A percentile compares a stretch with the other conserved stretches of the same genome.
phyloP scores from a whole-genome alignment of 2,113 vertebrate genomes.

The Benitochromis conjunctus region DNA sequence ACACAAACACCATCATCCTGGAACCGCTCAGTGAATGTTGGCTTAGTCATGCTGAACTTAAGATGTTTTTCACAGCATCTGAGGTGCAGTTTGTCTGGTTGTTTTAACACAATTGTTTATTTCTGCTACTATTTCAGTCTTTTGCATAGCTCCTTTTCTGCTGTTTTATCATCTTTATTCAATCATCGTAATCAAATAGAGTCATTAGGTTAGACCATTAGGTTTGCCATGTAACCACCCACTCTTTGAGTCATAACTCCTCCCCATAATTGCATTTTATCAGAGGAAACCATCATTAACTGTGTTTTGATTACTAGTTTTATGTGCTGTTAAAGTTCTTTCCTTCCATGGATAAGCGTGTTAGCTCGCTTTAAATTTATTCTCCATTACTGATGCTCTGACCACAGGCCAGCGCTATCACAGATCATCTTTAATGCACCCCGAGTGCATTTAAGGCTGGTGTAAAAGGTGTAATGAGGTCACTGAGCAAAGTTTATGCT shows the following conservation, averaged over 20 bases:
- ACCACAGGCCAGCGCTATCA: background rate
- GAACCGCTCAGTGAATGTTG: background rate
- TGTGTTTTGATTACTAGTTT: conserved; percentile 6
- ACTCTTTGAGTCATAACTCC: background rate
- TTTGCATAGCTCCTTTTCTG: conserved; percentile 6
- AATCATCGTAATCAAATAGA: background rate
- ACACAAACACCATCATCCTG: background rate
- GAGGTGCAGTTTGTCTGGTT: background rate
- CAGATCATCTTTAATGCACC: background rate
- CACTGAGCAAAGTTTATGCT: background rate
- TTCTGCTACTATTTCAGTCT: background rate
- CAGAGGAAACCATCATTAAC: conserved; percentile 4
- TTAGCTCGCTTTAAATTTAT: background rate
- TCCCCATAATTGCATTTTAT: conserved; percentile 9
- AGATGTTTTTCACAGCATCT: background rate
- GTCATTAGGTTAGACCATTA: conserved; percentile 11
- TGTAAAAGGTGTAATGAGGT: background rate
- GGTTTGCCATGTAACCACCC: background rate
- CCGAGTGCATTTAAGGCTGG: background rate
- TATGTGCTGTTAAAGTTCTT: background rate
- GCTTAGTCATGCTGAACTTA: background rate
- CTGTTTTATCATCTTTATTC: background rate
- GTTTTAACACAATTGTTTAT: background rate
- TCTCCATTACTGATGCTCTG: background rate
- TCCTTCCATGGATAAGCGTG: background rate